Evolutionary conservation across 1,140 invertebrate species (phyloP).

Genomic region (Tetraneura akinire): DNA sequence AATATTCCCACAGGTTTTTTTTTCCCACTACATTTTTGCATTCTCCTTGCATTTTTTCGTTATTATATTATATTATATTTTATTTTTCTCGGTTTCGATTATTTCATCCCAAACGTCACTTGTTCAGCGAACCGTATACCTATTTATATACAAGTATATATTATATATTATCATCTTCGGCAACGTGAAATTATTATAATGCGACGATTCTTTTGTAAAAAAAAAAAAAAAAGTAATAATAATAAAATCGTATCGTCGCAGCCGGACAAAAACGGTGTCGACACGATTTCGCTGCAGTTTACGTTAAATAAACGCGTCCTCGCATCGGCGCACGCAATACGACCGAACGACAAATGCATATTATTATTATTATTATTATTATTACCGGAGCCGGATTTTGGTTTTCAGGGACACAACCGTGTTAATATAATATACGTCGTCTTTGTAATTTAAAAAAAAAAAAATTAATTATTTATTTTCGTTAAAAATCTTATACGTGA

Average conservation of each 20-base stretch:
- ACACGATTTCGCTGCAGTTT: neutral
- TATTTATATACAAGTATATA: no score
- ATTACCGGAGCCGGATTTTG: no score
- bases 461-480: no score
- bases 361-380: no score
- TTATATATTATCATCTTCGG: no score
- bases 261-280: neutral
- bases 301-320: no score
- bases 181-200: neutral
- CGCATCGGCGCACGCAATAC: no score
- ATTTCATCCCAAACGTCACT: neutral
- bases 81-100: neutral
- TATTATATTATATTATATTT: neutral
- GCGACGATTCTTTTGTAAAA: neutral
- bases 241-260: neutral
- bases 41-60: neutral
- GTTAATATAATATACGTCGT: no score
- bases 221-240: neutral
- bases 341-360: no score
- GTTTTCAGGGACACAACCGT: no score
- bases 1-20: slow-evolving; percentile 17
- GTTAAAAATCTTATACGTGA: no score
- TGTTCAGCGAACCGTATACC: slow-evolving; percentile 7
- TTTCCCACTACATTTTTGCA: neutral
- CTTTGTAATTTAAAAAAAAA: no score